These are phyloP conservation scores for Nothocercus nigrocapillus DNA, from an alignment of 2,113 vertebrate species.

Conservation along the genomic window DNA sequence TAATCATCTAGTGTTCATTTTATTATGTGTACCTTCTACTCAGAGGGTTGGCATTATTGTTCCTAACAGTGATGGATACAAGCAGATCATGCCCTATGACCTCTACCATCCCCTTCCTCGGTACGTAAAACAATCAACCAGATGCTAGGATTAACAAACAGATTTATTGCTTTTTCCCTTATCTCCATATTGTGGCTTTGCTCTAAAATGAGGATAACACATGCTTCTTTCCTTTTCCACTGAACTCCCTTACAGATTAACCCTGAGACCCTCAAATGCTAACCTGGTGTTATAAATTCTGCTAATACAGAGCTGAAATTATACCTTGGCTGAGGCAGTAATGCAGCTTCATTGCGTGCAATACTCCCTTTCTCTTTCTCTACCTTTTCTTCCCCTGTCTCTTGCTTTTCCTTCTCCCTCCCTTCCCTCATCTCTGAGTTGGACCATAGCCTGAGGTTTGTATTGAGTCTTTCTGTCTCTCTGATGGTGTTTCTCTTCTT, in stretches of 20 bases:
- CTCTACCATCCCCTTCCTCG: conserved; percentile 97
- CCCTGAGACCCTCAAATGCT: not conserved
- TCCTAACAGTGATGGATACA: conserved; percentile 96
- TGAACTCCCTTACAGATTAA: conserved; percentile 14
- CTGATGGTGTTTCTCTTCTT: not conserved
- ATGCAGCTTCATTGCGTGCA: not conserved
- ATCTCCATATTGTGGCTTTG: conserved; percentile 21
- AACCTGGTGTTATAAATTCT: conserved; percentile 27
- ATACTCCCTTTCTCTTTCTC: not conserved
- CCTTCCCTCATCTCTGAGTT: not conserved
- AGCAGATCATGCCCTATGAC: conserved; percentile 99
- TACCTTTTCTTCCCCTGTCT: not conserved
- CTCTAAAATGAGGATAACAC: conserved; percentile 24
- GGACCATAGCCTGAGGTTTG: not conserved
- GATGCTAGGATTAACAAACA: conserved; percentile 66
- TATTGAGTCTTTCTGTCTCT: not conserved
- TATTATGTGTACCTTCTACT: conserved; percentile 85
- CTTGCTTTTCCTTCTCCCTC: not conserved
- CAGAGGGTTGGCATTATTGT: conserved; percentile 87
- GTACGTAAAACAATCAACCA: conserved; percentile 82
- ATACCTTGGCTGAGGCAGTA: not conserved
- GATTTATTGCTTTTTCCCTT: not conserved
- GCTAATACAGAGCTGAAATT: not conserved
- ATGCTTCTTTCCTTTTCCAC: conserved; percentile 6
- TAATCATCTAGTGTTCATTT: conserved; percentile 84